Base-by-base conservation (phyloP, 2,888 invertebrate genomes). In the Onchidella celtica region DNA sequence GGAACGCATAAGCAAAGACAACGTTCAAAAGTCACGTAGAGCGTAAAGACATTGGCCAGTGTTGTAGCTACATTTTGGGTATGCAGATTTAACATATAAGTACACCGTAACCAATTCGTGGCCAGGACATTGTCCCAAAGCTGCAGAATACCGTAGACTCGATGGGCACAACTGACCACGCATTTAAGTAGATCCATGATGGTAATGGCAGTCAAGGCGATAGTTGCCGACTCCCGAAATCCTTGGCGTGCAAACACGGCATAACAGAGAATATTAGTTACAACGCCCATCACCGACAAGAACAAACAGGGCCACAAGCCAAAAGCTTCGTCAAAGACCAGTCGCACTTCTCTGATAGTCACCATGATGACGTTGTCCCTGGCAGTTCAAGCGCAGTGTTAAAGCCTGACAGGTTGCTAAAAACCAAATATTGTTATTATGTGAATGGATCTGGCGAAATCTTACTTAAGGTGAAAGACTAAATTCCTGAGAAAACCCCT, bases 11-110 rank as follows among this genome's bases (percentile, higher is more conserved):
- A 29, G 32, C 75, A 65, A 1, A 75, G n/a, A 27, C 75, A 75
- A 6, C 75, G 24, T n/a, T 75, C 75, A 14, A 75, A 40, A 2
- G 75, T 65, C 6, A 75, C 65, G 38, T 65, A 63, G 40, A 65
- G 63, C 0, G 75, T 75, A 0, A 65, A 14, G 2, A 75, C 65
- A 47, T 65, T 65, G 11, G 24, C 75, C 3, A 75, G n/a, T 27
- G 75, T 34, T 27, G 38, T 65, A 3, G 38, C 38, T 0, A 65
- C n/a, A 27, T 63, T 40, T 27, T 75, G 75, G 6, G 32, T 27
- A 29, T 75, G 32, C 2, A 40, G 24, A 32, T 75, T 75, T 0
- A 40, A 0, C 6, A 75, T 6, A 17, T 65, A 65, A 0, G 65
- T 75, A 2, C 34, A 24, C 21, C 32, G 4, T 9, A 38, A 9